A percentile compares a stretch with the other conserved stretches of the same genome.
Conservation (phyloP, 1,140 invertebrate genomes). For the Hylyphantes graminicola region DNA sequence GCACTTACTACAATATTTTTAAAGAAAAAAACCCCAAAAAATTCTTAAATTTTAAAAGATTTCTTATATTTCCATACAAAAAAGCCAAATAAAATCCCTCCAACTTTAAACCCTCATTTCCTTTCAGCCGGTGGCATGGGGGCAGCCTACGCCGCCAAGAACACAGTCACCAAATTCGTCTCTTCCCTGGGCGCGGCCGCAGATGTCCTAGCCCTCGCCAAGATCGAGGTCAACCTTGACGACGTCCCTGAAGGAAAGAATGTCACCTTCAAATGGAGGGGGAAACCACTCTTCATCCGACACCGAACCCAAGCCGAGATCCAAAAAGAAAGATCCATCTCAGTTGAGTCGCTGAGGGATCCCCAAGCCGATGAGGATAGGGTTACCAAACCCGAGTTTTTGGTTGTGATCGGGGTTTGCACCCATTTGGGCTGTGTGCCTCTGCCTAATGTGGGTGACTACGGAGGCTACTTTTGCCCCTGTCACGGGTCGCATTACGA, state of each 20-base stretch:
- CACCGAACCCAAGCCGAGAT: slow-evolving; percentile 89
- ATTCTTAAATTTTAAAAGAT: not conserved
- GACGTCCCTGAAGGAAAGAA: slow-evolving; percentile 93
- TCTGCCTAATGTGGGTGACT: slow-evolving; percentile 91
- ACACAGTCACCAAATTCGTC: slow-evolving; percentile 80
- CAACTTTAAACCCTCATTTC: not conserved
- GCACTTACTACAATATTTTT: not conserved
- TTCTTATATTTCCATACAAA: not conserved
- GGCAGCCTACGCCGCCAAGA: slow-evolving; percentile 81
- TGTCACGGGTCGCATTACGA: slow-evolving; percentile 99
- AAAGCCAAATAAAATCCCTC: not conserved
- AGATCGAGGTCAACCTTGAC: slow-evolving; percentile 91
- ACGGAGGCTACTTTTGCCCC: slow-evolving; percentile 95
- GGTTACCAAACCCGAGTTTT: slow-evolving; percentile 84
- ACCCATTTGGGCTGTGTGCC: slow-evolving; percentile 98
- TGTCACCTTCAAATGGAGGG: slow-evolving; percentile 96
- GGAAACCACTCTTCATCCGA: slow-evolving; percentile 95
- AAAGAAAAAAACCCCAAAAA: not conserved
- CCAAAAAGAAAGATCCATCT: slow-evolving; percentile 77
- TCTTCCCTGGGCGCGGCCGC: slow-evolving; percentile 84
- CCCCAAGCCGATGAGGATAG: slow-evolving; percentile 86
- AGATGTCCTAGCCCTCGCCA: slow-evolving; percentile 93
- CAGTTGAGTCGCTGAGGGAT: slow-evolving; percentile 83
- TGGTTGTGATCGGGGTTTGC: slow-evolving; percentile 94
- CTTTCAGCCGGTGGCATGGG: slow-evolving; percentile 75